These are phyloP conservation scores for Caligus rogercresseyi DNA, from an alignment of 1,140 invertebrate genomes.

Conservation along the genomic window DNA sequence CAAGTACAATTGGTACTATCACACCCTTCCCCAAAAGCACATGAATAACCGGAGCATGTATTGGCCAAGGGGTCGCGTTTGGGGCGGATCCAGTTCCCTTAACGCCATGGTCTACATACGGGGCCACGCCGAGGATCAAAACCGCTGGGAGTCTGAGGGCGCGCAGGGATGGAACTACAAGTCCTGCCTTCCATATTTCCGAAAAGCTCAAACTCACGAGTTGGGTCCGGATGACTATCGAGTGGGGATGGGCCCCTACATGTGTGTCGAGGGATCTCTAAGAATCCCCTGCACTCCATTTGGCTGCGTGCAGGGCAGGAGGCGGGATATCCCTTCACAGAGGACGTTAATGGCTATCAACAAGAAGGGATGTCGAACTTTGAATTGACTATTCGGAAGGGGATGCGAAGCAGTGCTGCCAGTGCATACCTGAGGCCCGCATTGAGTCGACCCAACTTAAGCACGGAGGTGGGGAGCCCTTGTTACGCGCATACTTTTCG, in stretches of 20 bases:
- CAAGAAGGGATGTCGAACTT: constrained; percentile 2
- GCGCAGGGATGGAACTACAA: constrained; percentile 53
- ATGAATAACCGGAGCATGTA: constrained; percentile 18
- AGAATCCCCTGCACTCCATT: constrained; percentile 5
- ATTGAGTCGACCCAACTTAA: constrained; percentile 19
- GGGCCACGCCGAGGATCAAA: constrained; percentile 10
- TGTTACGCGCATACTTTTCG: constrained; percentile 2
- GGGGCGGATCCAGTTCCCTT: constrained; percentile 11
- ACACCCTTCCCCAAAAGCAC: constrained; percentile 16
- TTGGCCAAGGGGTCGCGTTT: constrained; percentile 18
- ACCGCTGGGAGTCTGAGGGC: constrained; percentile 46
- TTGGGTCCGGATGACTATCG: constrained; percentile 11
- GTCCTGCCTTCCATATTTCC: constrained; percentile 32
- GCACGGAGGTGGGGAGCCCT: background rate
- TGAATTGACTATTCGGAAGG: constrained; percentile 28
- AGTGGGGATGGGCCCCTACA: constrained; percentile 14
- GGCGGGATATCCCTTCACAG: constrained; percentile 16
- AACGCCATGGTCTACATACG: constrained; percentile 19
- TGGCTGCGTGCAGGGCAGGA: constrained; percentile 16
- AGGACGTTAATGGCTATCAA: constrained; percentile 19
- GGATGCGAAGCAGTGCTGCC: constrained; percentile 36
- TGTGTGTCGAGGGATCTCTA: constrained; percentile 8
- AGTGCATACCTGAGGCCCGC: constrained; percentile 45
- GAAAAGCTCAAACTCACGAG: constrained; percentile 22
- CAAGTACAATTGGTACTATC: constrained; percentile 20